Conservation (phyloP, 1,140 invertebrate species). For the Schlechtendalia chinensis region DNA sequence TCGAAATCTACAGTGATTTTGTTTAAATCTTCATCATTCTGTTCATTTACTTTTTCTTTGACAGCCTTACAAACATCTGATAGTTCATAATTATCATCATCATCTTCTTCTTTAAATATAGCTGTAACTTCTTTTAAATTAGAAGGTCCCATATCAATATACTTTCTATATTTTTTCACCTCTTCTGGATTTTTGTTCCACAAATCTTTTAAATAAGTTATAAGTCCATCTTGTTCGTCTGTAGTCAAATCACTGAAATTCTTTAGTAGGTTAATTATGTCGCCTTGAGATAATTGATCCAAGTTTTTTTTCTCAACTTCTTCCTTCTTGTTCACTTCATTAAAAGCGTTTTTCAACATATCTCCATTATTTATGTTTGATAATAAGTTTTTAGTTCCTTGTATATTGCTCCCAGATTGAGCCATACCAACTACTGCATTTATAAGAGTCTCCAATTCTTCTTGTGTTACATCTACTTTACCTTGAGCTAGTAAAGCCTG, state of each 20-base stretch:
- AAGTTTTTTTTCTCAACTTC: constrained; percentile 57
- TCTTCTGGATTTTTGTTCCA: constrained; percentile 69
- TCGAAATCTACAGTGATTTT: constrained; percentile 52
- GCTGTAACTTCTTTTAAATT: constrained; percentile 31
- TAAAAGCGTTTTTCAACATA: background rate
- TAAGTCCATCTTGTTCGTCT: constrained; percentile 75
- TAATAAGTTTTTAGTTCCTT: constrained; percentile 50
- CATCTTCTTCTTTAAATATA: constrained; percentile 58
- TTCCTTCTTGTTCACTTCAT: constrained; percentile 21
- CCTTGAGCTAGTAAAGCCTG: constrained; percentile 72
- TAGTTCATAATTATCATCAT: constrained; percentile 68
- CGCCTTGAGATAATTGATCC: constrained; percentile 72
- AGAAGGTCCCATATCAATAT: constrained; percentile 61
- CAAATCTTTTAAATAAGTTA: constrained; percentile 73
- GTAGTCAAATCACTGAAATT: constrained; percentile 75
- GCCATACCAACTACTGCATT: constrained; percentile 72
- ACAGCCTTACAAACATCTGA: constrained; percentile 69
- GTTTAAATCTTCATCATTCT: constrained; percentile 35
- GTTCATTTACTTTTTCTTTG: constrained; percentile 63
- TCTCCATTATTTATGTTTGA: constrained; percentile 22
- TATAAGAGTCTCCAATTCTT: constrained; percentile 72
- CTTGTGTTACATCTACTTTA: constrained; percentile 71
- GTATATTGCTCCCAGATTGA: constrained; percentile 59
- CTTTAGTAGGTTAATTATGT: constrained; percentile 71
- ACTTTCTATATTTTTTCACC: constrained; percentile 69